These are phyloP conservation scores for Poeciliopsis turrubarensis DNA, from an alignment of 2,113 vertebrate species.

Conservation along the genomic window DNA sequence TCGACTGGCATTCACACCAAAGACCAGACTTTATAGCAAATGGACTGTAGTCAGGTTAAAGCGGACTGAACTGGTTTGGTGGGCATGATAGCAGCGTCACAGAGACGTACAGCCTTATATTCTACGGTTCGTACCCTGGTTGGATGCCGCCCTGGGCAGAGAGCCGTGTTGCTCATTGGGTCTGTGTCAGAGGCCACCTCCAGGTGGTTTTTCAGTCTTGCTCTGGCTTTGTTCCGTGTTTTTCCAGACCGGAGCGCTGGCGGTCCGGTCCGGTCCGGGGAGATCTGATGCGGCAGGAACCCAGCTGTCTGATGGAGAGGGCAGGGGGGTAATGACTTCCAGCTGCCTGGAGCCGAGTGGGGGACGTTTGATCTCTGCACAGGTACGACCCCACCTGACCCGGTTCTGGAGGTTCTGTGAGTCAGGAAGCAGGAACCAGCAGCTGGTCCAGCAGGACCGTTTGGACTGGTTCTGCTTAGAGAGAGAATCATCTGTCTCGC, in stretches of 20 bases:
- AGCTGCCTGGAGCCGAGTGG: slow-evolving; percentile 47
- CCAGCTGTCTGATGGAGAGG: slow-evolving; percentile 17
- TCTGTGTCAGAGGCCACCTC: no score
- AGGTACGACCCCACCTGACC: background rate
- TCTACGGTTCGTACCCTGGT: background rate
- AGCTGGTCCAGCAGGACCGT: no score
- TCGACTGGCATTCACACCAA: no score
- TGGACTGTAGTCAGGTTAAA: no score
- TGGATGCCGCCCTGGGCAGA: background rate
- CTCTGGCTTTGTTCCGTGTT: background rate
- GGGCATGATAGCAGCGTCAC: no score
- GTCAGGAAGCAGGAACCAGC: no score
- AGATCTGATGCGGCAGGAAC: slow-evolving; percentile 45
- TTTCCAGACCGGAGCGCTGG: background rate
- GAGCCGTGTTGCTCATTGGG: background rate
- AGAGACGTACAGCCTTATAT: no score
- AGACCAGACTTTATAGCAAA: no score
- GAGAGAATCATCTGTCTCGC: background rate
- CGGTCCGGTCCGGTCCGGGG: slow-evolving; percentile 16
- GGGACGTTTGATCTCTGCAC: slow-evolving; percentile 50
- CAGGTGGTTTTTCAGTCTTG: no score
- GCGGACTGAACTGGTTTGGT: no score
- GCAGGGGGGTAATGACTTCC: slow-evolving; percentile 58
- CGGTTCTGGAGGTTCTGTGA: no score
- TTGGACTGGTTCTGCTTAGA: no score